These are phyloP conservation scores for Philonicus albiceps DNA, from an alignment of 2,888 invertebrate species.

Conservation along the genomic window DNA sequence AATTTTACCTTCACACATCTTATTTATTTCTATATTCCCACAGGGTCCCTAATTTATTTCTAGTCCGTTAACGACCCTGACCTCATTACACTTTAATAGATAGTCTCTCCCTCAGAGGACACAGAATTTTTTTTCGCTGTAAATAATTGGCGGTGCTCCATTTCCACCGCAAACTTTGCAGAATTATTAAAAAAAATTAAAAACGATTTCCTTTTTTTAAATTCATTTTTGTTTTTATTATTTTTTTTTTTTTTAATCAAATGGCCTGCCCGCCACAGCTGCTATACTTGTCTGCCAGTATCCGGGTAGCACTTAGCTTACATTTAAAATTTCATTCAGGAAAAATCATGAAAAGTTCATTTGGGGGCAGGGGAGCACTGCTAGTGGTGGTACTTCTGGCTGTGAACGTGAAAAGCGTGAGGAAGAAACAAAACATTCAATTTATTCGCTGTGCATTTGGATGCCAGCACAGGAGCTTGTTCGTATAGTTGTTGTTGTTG, in stretches of 20 bases:
- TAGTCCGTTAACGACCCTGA: neutral
- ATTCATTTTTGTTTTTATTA: neutral
- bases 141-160: neutral
- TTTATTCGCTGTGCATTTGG: neutral
- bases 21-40: neutral
- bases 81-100: neutral
- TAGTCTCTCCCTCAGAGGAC: neutral
- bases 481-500: neutral
- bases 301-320: neutral
- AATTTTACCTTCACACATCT: neutral
- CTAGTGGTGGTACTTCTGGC: neutral
- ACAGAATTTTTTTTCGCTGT: neutral
- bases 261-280: neutral
- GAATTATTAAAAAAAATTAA: neutral
- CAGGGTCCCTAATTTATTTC: neutral
- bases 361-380: neutral
- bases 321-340: neutral
- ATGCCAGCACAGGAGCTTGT: neutral
- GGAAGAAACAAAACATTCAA: neutral
- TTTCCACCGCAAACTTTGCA: neutral
- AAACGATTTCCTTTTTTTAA: neutral
- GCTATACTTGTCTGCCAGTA: neutral
- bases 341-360: neutral
- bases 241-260: neutral
- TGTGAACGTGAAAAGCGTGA: neutral